Evolutionary conservation across 2,888 invertebrate genomes (phyloP).

Genomic region (Tenthredo notha): DNA sequence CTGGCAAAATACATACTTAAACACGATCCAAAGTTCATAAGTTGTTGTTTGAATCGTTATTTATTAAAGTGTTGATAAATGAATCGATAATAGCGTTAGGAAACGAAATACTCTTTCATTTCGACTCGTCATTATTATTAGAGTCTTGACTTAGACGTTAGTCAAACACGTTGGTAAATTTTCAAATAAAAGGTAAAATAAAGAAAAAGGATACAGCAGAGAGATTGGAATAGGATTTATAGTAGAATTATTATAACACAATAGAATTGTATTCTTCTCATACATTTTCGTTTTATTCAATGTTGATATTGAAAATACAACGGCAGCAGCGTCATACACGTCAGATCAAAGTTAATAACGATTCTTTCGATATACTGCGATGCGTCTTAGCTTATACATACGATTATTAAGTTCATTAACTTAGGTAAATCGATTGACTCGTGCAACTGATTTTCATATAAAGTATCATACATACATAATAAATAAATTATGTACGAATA

Average conservation of each 20-base stretch:
- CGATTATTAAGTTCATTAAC: constrained; percentile 1
- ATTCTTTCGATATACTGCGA: constrained; percentile 52
- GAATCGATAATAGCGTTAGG: neutral
- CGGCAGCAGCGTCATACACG: constrained; percentile 71
- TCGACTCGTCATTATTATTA: too few species aligned
- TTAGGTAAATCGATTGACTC: neutral
- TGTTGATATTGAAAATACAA: constrained; percentile 72
- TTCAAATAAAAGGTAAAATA: neutral
- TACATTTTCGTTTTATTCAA: constrained; percentile 73
- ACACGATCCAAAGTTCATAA: neutral
- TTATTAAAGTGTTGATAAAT: neutral
- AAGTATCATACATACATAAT: neutral
- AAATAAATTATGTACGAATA: constrained; percentile 34
- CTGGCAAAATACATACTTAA: neutral
- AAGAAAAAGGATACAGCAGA: neutral
- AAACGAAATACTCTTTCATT: neutral
- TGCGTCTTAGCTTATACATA: constrained; percentile 48
- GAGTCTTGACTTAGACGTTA: neutral
- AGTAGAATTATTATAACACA: neutral
- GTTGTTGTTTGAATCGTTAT: neutral
- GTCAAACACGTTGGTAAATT: neutral
- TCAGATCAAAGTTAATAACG: constrained; percentile 65
- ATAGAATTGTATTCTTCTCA: neutral
- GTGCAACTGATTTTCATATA: constrained; percentile 22
- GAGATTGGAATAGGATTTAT: neutral